Evolutionary conservation across 2,113 vertebrate genomes (phyloP).

Genomic region (Noturus placidus): DNA sequence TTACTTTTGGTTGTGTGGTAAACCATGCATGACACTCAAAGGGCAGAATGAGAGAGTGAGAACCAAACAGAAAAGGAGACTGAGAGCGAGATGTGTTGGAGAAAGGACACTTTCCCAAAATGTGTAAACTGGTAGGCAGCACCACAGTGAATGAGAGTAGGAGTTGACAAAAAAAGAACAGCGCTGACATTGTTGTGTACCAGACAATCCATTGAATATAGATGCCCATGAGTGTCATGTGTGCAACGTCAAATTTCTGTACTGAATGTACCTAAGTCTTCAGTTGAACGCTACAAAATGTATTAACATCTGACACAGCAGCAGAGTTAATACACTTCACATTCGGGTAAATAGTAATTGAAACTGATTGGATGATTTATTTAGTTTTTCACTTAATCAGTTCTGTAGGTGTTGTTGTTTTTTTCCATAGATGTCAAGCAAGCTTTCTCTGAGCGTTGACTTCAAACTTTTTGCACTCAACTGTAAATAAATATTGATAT

Average conservation of each 20-base stretch:
- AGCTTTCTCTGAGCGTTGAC: neutral
- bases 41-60: neutral
- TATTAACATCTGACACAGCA: neutral
- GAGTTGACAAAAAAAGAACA: conserved; percentile 24
- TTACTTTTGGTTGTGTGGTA: conserved; percentile 9
- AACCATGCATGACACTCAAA: neutral
- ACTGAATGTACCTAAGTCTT: neutral
- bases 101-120: conserved; percentile 23
- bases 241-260: neutral
- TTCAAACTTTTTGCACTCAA: neutral
- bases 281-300: neutral
- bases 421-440: neutral
- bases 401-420: neutral
- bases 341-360: too few species aligned
- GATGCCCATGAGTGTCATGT: conserved; percentile 3
- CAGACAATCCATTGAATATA: conserved; percentile 13
- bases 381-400: neutral
- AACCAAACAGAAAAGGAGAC: conserved; percentile 10
- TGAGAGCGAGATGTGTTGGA: conserved; percentile 1
- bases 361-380: neutral
- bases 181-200: conserved; percentile 10
- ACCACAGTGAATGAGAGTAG: conserved; percentile 27
- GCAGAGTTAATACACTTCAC: neutral
- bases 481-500: neutral
- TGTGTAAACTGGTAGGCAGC: conserved; percentile 25